Percentiles rank a stretch among this genome's conserved stretches.
Conservation (phyloP, 2,797 vertebrate species). For the Cercopithecus hamlyni region DNA sequence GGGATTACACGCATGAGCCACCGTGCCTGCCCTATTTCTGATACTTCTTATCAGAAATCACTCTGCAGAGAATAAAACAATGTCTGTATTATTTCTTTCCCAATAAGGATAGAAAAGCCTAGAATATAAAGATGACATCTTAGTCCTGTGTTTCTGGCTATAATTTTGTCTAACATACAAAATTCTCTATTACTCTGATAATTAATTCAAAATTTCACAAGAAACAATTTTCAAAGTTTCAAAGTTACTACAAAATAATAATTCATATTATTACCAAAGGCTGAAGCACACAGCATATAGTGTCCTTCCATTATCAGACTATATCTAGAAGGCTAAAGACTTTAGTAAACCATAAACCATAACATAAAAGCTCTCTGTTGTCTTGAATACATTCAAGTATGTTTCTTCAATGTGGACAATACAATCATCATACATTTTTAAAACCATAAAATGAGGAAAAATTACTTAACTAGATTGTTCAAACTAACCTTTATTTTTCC, state of each 20-base stretch:
- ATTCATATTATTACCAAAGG: conserved; percentile 14
- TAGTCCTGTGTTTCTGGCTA: conserved; percentile 29
- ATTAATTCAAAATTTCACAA: conserved; percentile 29
- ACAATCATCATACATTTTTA: background rate
- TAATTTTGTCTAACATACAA: conserved; percentile 28
- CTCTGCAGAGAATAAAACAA: conserved; percentile 14
- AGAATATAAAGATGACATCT: background rate
- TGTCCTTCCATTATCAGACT: background rate
- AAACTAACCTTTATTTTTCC: conserved; percentile 93
- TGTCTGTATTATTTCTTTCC: conserved; percentile 9
- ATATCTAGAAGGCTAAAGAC: background rate
- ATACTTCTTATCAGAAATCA: background rate
- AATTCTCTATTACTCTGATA: conserved; percentile 11
- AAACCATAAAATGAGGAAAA: conserved; percentile 42
- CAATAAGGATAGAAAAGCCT: background rate
- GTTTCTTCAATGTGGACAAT: conserved; percentile 10
- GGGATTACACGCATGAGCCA: too few species aligned
- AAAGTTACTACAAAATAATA: conserved; percentile 28
- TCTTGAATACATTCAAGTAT: background rate
- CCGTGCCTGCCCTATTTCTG: background rate
- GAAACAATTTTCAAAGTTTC: conserved; percentile 24
- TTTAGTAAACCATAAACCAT: background rate
- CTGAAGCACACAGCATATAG: background rate
- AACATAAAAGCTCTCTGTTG: background rate
- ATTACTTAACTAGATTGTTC: conserved; percentile 15